Percentiles rank a stretch among this genome's conserved stretches.
Evolutionary conservation across 2,797 vertebrate genomes (phyloP).

Genomic region (Malacoraja senta): DNA sequence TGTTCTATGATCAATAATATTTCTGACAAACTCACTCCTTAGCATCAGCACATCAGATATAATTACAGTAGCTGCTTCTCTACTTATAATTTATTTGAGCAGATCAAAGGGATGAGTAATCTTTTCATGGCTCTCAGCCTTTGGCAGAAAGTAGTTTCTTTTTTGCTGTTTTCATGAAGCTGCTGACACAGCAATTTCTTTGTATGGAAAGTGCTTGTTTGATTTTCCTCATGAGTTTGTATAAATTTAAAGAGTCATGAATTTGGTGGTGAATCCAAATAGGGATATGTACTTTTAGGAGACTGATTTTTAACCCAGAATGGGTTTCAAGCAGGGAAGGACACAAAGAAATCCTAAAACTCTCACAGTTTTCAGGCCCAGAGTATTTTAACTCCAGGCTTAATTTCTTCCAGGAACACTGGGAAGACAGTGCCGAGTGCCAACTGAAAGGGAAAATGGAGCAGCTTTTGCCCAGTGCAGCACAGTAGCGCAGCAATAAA

Average conservation of each 20-base stretch:
- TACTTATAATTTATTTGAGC: not conserved
- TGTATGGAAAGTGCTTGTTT: not conserved
- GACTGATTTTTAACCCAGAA: not conserved
- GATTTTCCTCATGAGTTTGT: not conserved
- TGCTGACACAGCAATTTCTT: not conserved
- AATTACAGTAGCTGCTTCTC: not conserved
- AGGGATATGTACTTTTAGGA: too few relatives aligned
- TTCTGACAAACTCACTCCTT: not conserved
- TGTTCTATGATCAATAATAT: not conserved
- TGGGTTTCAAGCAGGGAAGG: not conserved
- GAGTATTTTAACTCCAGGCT: not conserved
- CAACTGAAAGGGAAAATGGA: too few relatives aligned
- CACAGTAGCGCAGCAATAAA: too few relatives aligned
- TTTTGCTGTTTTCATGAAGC: not conserved
- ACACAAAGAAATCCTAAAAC: not conserved
- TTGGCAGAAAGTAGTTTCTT: conserved; percentile 9
- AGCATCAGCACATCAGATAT: not conserved
- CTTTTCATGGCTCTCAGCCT: not conserved
- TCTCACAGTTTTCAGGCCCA: not conserved
- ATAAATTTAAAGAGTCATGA: not conserved
- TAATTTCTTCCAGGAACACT: not conserved
- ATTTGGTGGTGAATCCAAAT: not conserved
- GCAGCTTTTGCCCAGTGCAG: not conserved
- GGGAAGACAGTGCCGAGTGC: not conserved
- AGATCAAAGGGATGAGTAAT: not conserved